These are phyloP conservation scores for Cantharis flavilabris DNA, from an alignment of 2,888 invertebrate genomes.

Conservation along the genomic window DNA sequence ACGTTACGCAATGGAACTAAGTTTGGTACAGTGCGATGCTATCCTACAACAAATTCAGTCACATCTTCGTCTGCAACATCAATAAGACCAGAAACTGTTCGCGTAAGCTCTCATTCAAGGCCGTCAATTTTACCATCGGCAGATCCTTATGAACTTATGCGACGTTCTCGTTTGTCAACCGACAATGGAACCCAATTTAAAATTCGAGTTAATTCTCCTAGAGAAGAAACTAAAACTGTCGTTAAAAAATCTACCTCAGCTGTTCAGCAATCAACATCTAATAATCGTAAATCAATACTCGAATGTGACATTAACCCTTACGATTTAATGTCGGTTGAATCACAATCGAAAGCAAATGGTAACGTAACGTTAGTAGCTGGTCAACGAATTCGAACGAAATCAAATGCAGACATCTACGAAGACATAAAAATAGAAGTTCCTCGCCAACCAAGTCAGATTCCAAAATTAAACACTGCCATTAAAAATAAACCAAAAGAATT, in stretches of 20 bases:
- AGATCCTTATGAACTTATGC: slow-evolving; percentile 86
- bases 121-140: slow-evolving; percentile 67
- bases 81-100: slow-evolving; percentile 66
- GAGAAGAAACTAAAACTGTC: neutral
- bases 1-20: slow-evolving; percentile 42
- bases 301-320: slow-evolving; percentile 86
- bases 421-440: slow-evolving; percentile 41
- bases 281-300: slow-evolving; percentile 70
- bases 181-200: slow-evolving; percentile 47
- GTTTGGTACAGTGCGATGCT: slow-evolving; percentile 68
- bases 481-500: slow-evolving; percentile 21
- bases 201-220: slow-evolving; percentile 57
- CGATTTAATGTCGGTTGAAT: slow-evolving; percentile 68
- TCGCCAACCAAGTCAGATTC: slow-evolving; percentile 29
- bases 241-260: neutral
- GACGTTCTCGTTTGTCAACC: slow-evolving; percentile 67
- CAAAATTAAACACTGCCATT: slow-evolving; percentile 17
- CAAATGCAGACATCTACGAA: slow-evolving; percentile 43
- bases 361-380: slow-evolving; percentile 50
- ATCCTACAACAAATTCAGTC: slow-evolving; percentile 43
- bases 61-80: slow-evolving; percentile 40
- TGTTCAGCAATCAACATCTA: neutral
- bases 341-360: slow-evolving; percentile 36
- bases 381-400: slow-evolving; percentile 55
- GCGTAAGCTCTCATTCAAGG: slow-evolving; percentile 64